Conservation (phyloP, 1,140 invertebrate species). For the Amyelois transitella region DNA sequence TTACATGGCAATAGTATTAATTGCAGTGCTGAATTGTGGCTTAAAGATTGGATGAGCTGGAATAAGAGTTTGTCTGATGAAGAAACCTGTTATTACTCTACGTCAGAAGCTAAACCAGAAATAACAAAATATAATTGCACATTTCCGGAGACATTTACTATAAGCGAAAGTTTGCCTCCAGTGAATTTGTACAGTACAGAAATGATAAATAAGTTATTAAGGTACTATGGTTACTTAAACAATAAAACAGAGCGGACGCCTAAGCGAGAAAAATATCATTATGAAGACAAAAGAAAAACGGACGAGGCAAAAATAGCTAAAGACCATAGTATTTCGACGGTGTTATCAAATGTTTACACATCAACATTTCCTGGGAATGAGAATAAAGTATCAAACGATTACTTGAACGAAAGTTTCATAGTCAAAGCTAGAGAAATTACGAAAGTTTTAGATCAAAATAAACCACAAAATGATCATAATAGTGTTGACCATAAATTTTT, state of each 20-base stretch:
- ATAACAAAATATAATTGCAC: conserved; percentile 65
- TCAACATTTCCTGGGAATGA: conserved; percentile 19
- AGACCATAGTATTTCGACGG: conserved; percentile 15
- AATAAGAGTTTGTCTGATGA: conserved; percentile 71
- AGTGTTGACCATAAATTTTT: conserved; percentile 44
- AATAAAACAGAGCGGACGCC: conserved; percentile 55
- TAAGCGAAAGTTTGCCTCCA: conserved; percentile 63
- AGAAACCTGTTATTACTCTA: conserved; percentile 64
- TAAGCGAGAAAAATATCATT: conserved; percentile 27
- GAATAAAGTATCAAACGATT: conserved; percentile 39
- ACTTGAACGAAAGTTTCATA: conserved; percentile 36
- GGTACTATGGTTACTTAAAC: conserved; percentile 63
- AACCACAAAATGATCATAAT: conserved; percentile 42
- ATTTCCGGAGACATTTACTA: conserved; percentile 66
- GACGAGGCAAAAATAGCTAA: conserved; percentile 9
- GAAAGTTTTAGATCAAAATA: conserved; percentile 46
- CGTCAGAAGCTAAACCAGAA: conserved; percentile 52
- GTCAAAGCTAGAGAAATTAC: conserved; percentile 34
- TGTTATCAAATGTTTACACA: conserved; percentile 8
- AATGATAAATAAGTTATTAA: conserved; percentile 67
- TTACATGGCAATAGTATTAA: conserved; percentile 79
- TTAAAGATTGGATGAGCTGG: conserved; percentile 78
- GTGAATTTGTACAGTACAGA: conserved; percentile 68
- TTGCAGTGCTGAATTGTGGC: conserved; percentile 78
- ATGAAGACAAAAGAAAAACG: conserved; percentile 17